Evolutionary conservation across 1,140 invertebrate species (phyloP), one percentile per base, ranked within the genome.

Genomic region (Chironomus striatipennis): DNA sequence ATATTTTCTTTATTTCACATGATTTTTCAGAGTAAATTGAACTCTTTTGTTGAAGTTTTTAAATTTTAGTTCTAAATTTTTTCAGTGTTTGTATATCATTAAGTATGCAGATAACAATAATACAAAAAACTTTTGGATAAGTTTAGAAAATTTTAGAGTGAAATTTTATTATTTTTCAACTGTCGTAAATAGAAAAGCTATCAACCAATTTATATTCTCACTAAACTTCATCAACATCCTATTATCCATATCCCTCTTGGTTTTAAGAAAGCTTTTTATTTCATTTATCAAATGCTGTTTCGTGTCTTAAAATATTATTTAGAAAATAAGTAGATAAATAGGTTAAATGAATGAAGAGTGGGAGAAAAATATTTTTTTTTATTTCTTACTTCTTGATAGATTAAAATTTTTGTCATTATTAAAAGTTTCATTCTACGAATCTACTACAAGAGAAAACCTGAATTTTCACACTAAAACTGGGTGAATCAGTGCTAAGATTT

Each of bases 161-260:
- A 15, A 47, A 47, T 2, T 47, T 47, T 47, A 9, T 10, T 9
- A 12, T 57, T 57, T 57, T 5, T 57, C 8, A n/a, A 5, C 15
- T 57, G n/a, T 15, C n/a, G 12, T n/a, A 57, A 57, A 57, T 57
- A 57, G 47, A 57, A 57, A 57, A 57, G 47, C 47, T 57, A 57
- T 57, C 47, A 57, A 57, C 47, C 47, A 57, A 57, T 57, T 57
- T 57, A 0, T 57, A 34, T 34, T 34, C 24, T 34, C 24, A 34
- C 24, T 34, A 34, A 34, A 34, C 1, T 34, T 34, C 24, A 34
- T 34, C 24, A 34, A 34, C 24, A 2, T 34, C 24, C 24, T 34
- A n/a, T 34, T 34, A 34, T n/a, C n/a, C n/a, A 34, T 34, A 2
- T 34, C 24, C 24, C 5, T 34, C 24, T 5, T 34, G 1, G 24